Base-by-base conservation (phyloP, 1,140 invertebrate species). In the Conus ventricosus region DNA sequence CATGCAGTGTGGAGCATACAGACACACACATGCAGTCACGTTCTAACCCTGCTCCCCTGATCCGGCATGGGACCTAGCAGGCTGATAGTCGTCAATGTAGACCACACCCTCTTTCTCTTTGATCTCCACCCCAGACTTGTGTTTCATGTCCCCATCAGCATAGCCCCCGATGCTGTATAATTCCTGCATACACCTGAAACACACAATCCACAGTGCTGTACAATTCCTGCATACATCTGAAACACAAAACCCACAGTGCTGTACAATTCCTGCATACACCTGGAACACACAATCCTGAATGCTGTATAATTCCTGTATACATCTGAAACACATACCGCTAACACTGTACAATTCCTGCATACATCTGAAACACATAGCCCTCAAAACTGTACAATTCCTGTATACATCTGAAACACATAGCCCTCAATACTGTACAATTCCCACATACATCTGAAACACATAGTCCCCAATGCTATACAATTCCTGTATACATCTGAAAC, bases 71-170 rank as follows among this genome's bases (percentile, higher is more conserved):
- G 57, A 60, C 15, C 67, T 54, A 3, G 15, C 76, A 4, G 84
- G 88, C 63, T 89, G 54, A 84, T 93, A 94, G 81, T 93, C 88
- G 25, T 92, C 89, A 75, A 94, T 92, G 87, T 87, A 94, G 54
- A 85, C 90, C 23, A 91, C 81, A 0, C 91, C 89, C 25, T 89
- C 90, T 60, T 88, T 90, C 53, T 39, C 87, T 80, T 92, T 85
- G 27, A 94, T 87, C 23, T 88, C 82, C 25, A 91, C 83, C 1
- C 89, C 91, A 53, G 91, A 87, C 84, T 57, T 87, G 53, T 90
- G 90, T 3, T 23, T 25, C 11, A 93, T 15, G 10, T 89, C 78
- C 0, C 90, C 91, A 80, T 93, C 87, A 60, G 88, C 57, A 67
- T 92, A 92, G 8, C 89, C 57, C 20, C 93, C 93, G 55, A 88